Evolutionary conservation across 2,113 vertebrate genomes (phyloP).

Genomic region (Daboia siamensis): DNA sequence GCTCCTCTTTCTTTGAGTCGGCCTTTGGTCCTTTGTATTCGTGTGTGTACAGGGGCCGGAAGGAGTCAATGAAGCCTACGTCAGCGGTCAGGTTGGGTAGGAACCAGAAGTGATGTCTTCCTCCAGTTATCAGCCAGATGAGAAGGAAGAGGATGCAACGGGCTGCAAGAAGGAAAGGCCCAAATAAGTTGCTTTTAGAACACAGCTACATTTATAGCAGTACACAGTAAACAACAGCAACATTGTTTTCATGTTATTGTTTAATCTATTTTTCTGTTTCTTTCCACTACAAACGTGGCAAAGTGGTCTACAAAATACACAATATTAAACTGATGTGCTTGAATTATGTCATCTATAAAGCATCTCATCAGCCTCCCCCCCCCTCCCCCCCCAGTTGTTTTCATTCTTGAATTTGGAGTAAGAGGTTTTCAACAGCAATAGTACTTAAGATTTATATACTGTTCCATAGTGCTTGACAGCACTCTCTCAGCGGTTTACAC

Average conservation of each 20-base stretch:
- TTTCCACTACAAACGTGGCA: background rate
- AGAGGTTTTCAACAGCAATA: background rate
- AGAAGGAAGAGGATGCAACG: conserved; percentile 97
- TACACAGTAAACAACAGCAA: background rate
- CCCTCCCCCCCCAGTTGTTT: background rate
- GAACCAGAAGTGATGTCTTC: conserved; percentile 99
- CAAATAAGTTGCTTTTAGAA: background rate
- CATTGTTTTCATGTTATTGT: background rate
- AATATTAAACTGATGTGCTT: background rate
- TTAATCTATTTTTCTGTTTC: background rate
- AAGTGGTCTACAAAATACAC: background rate
- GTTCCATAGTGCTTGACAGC: background rate
- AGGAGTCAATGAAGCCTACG: conserved; percentile 98
- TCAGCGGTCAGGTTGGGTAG: conserved; percentile 96
- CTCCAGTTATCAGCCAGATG: conserved; percentile 96
- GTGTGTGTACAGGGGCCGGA: conserved; percentile 96
- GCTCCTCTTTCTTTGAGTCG: conserved; percentile 87
- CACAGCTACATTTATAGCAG: fast-evolving
- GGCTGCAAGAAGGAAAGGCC: conserved; percentile 69
- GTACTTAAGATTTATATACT: background rate
- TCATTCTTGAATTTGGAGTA: background rate
- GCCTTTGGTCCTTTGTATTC: conserved; percentile 94
- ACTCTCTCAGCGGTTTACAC: background rate
- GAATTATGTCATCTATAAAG: background rate
- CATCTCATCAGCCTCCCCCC: background rate